Percentiles rank a stretch among this genome's conserved stretches.
Evolutionary conservation across 2,888 invertebrate genomes (phyloP).

Genomic region (Athalia circularis): DNA sequence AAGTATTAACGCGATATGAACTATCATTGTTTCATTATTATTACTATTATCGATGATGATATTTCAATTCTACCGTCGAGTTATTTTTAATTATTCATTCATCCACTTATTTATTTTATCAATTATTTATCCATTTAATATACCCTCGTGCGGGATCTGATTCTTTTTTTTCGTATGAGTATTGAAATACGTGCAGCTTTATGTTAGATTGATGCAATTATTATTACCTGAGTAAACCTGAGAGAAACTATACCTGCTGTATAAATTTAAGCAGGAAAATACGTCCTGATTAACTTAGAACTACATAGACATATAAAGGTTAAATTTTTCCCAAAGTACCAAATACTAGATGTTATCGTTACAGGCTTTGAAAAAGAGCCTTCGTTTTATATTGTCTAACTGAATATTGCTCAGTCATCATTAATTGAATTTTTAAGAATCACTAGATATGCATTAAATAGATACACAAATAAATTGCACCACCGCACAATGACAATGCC

Average conservation of each 20-base stretch:
- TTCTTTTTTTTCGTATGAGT: conserved; percentile 7
- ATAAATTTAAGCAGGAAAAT: neutral
- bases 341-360: conserved; percentile 34
- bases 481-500: conserved; percentile 8
- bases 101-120: neutral
- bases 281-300: conserved; percentile 20
- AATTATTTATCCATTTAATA: neutral
- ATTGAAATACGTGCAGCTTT: conserved; percentile 30
- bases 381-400: conserved; percentile 25
- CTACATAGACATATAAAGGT: too few species aligned
- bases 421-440: conserved; percentile 3
- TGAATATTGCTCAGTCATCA: conserved; percentile 17
- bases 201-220: conserved; percentile 35
- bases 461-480: conserved; percentile 36
- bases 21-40: neutral
- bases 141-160: neutral
- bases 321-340: conserved; percentile 16
- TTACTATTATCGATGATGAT: conserved; percentile 7
- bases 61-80: neutral
- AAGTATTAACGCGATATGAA: conserved; percentile 24
- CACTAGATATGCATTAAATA: conserved; percentile 36
- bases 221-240: conserved; percentile 43
- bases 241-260: conserved; percentile 35
- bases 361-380: conserved; percentile 24
- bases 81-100: neutral